Conservation (phyloP, 2,797 vertebrate species). For the Platyrinchus mystaceus region DNA sequence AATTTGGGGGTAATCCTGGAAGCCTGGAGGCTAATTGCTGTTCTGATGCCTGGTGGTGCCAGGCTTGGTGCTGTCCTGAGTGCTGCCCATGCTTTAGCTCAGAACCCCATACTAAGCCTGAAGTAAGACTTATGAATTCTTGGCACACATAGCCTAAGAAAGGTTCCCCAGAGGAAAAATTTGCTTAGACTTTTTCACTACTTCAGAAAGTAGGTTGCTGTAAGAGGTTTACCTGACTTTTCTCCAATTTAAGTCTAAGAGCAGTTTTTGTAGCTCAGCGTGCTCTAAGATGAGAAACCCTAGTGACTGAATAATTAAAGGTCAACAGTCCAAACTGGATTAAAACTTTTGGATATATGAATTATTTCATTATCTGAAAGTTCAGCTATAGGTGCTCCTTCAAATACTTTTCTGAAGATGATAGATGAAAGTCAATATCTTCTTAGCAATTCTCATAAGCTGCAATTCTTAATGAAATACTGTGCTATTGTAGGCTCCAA, state of each 20-base stretch:
- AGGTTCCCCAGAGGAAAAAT: background rate
- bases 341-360: background rate
- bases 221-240: background rate
- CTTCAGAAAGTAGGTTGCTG: background rate
- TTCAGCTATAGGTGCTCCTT: background rate
- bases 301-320: slow-evolving; percentile 39
- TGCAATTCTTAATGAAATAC: background rate
- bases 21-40: background rate
- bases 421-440: background rate
- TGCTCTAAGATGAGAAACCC: background rate
- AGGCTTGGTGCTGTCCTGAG: background rate
- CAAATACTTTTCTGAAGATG: background rate
- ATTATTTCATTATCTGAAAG: background rate
- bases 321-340: slow-evolving; percentile 1
- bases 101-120: background rate
- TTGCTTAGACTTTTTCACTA: background rate
- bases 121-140: background rate
- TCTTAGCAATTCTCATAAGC: background rate
- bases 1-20: background rate
- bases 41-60: background rate
- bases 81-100: background rate
- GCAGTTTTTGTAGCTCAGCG: background rate
- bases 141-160: background rate
- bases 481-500: background rate
- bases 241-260: background rate